Conservation (phyloP, 2,888 invertebrate species). For the Cheilosia scutellata region DNA sequence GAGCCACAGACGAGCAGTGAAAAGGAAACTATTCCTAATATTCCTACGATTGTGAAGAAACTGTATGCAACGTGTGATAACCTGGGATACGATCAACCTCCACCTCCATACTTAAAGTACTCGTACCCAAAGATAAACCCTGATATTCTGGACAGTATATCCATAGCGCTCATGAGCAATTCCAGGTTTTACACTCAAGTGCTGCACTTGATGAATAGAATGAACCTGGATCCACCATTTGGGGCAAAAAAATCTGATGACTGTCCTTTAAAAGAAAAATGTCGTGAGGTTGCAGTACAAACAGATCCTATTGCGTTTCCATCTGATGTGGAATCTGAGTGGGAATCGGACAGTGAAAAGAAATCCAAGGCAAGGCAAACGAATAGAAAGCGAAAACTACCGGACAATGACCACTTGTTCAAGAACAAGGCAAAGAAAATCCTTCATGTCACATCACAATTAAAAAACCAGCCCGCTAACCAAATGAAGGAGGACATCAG, state of each 20-base stretch:
- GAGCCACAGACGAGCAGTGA: not conserved
- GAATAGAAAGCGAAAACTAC: constrained; percentile 49
- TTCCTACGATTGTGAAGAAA: constrained; percentile 86
- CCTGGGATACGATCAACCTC: constrained; percentile 90
- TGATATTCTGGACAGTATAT: constrained; percentile 90
- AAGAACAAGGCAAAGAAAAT: constrained; percentile 63
- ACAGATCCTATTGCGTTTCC: constrained; percentile 78
- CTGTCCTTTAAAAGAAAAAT: constrained; percentile 15
- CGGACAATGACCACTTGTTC: constrained; percentile 27
- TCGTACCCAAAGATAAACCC: constrained; percentile 91
- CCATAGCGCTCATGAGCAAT: constrained; percentile 89
- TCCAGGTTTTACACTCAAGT: constrained; percentile 94
- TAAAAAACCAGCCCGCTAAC: constrained; percentile 18
- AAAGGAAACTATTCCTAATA: constrained; percentile 79
- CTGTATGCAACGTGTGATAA: constrained; percentile 86
- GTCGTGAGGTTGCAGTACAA: constrained; percentile 78
- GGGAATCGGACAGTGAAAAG: constrained; percentile 80
- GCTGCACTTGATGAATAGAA: constrained; percentile 97
- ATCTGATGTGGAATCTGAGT: constrained; percentile 79
- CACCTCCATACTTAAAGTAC: constrained; percentile 90
- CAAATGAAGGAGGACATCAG: constrained; percentile 11
- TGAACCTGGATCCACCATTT: constrained; percentile 95
- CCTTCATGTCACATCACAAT: constrained; percentile 74
- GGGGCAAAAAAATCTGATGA: constrained; percentile 80
- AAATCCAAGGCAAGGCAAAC: not conserved